Base-by-base conservation (phyloP, 2,113 vertebrate species). In the Bombycilla garrulus region DNA sequence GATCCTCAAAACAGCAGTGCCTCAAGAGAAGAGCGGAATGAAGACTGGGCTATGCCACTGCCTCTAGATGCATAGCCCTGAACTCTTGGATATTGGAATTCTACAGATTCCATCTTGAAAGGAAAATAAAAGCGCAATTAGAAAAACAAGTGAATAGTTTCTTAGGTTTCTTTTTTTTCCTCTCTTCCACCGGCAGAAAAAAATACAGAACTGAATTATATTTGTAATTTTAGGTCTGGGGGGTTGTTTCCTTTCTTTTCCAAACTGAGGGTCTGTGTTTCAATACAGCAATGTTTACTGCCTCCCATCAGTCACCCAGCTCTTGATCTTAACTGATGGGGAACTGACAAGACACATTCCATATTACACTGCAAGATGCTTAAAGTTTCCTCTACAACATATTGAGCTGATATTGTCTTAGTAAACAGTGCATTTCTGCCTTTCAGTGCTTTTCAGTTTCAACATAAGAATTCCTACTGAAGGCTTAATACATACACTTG, bases 381-480 rank as follows among this genome's bases (percentile, higher is more conserved):
- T 85, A 64, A 87, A 79, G 50, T 31, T 72, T 18, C 23, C 48
- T 80, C 65, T 24, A 12, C 10, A 23, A 73, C 38, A 54, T 35
- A 81, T 7, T 65, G 62, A 86, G 25, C 35, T 33, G 12, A 88
- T 70, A 53, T 0, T 74, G 72, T 47, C 83, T 78, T 22, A 62
- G 56, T 25, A 70, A 95, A 73, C 26, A 58, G 45, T 11, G 29
- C 38, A 58, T 38, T 81, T 65, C 71, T 94, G 45, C 35, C 72
- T 88, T 90, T 62, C 72, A 70, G 35, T 74, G 58, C 64, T 92
- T 95, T 86, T 87, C 47, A 44, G 36, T 69, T 90, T 90, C 62
- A 70, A 62, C 44, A 0, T 10, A 28, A 50, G 35, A 66, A 90
- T 67, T 81, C 48, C 58, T 71, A 44, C 45, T 33, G 71, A 94